These are phyloP conservation scores for Chromobotia macracanthus DNA, from an alignment of 2,797 vertebrate genomes.

Conservation along the genomic window DNA sequence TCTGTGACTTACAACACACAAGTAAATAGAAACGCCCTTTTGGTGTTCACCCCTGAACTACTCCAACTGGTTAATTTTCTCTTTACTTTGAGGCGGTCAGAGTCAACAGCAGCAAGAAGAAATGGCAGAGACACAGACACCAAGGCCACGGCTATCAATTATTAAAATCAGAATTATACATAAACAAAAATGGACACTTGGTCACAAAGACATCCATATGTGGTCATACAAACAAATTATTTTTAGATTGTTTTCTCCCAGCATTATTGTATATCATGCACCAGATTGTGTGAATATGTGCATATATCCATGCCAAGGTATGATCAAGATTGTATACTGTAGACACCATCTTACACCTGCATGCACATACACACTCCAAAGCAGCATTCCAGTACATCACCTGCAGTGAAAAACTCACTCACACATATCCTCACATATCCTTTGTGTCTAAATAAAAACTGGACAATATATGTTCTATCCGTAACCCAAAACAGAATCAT, in stretches of 20 bases:
- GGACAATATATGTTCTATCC: background rate
- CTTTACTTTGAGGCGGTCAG: background rate
- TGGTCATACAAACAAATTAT: background rate
- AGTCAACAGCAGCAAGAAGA: conserved; percentile 42
- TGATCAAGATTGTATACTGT: background rate
- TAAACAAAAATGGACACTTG: conserved; percentile 34
- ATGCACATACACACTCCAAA: conserved; percentile 10
- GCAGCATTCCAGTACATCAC: conserved; percentile 36
- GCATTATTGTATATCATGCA: background rate
- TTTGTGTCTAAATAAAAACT: conserved; percentile 22
- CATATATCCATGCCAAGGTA: background rate
- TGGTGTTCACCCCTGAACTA: conserved; percentile 17
- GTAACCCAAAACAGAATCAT: conserved; percentile 18
- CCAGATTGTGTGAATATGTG: conserved; percentile 2
- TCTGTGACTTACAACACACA: conserved; percentile 53
- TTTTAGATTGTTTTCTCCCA: background rate
- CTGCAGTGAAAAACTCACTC: background rate
- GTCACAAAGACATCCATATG: conserved; percentile 5
- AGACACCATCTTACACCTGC: background rate
- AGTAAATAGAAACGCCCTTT: conserved; percentile 57
- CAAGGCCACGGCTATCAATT: conserved; percentile 69
- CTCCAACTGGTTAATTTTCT: conserved; percentile 4
- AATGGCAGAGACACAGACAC: conserved; percentile 66
- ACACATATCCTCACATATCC: conserved; percentile 10
- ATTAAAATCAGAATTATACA: conserved; percentile 70